Evolutionary conservation across 2,113 vertebrate genomes (phyloP), one percentile per base, ranked within the genome.

Genomic region (Oreocharis arfaki): DNA sequence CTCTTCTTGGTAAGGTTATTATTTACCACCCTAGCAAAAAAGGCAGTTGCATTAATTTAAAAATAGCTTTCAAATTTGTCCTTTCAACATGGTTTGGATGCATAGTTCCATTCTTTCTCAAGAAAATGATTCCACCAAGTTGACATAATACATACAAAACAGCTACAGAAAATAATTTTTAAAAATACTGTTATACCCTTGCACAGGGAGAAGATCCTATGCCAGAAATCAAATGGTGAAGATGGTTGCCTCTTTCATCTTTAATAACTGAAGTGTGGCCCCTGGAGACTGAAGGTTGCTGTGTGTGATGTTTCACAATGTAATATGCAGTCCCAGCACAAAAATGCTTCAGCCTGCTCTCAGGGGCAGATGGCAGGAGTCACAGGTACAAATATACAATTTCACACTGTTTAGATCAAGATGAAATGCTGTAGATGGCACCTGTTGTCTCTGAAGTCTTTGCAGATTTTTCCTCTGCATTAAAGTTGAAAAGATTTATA

Each of bases 301-400:
- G 63, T 11, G 16, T 65, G 35, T 42, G 84, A 63, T 37, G 24
- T 80, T 95, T 96, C 60, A 16, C 78, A 93, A 90, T 56, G 33
- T 65, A 39, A 74, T 81, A 44, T 61, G 50, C 69, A 92, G 42
- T 78, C 46, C 67, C 50, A 83, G 59, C 32, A 35, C 33, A 77
- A 64, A 92, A 50, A 50, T 67, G 15, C 60, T 95, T 47, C 79
- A 95, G 53, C 32, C 44, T 83, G 61, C 83, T 95, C 49, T 79
- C 67, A 73, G 78, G 87, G 73, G 77, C 94, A 96, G 91, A 97
- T 91, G 91, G 87, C 69, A 69, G 65, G 53, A 95, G 74, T 93
- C 87, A 93, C 84, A 94, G 77, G 78, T 91, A 91, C 84, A 89
- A 94, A 93, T 80, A 87, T 18, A 89, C 59, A 85, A 87, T 79